Conservation (phyloP, 2,888 invertebrate genomes). For the Cataglyphis livida region DNA sequence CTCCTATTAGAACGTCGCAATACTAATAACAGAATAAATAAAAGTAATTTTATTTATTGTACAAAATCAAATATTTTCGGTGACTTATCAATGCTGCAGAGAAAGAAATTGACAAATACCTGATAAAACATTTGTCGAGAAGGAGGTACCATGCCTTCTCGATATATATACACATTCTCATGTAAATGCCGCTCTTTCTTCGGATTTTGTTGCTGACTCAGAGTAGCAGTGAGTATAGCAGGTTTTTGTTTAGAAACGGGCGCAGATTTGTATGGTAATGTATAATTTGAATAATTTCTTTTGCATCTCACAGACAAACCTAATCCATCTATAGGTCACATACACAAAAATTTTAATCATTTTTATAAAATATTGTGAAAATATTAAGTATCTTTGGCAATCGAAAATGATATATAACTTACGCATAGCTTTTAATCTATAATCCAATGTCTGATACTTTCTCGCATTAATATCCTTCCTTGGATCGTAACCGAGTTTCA, state of each 20-base stretch:
- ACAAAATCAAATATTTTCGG: background rate
- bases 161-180: constrained; percentile 88
- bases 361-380: constrained; percentile 11
- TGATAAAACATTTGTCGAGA: constrained; percentile 96
- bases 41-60: background rate
- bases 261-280: constrained; percentile 85
- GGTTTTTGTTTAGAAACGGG: constrained; percentile 85
- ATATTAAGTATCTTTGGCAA: background rate
- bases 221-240: constrained; percentile 78
- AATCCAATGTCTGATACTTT: constrained; percentile 96
- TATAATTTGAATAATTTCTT: constrained; percentile 86
- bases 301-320: constrained; percentile 87
- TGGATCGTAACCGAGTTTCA: constrained; percentile 96
- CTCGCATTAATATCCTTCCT: constrained; percentile 92
- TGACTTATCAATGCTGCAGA: background rate
- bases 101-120: constrained; percentile 85
- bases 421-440: constrained; percentile 90
- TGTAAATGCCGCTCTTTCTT: constrained; percentile 81
- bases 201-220: constrained; percentile 76
- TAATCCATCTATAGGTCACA: constrained; percentile 85
- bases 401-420: constrained; percentile 65
- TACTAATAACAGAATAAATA: constrained; percentile 86
- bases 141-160: constrained; percentile 91
- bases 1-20: constrained; percentile 92
- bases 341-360: constrained; percentile 20